These are phyloP conservation scores for Tetropium fuscum DNA, from an alignment of 2,888 invertebrate genomes.

Conservation along the genomic window DNA sequence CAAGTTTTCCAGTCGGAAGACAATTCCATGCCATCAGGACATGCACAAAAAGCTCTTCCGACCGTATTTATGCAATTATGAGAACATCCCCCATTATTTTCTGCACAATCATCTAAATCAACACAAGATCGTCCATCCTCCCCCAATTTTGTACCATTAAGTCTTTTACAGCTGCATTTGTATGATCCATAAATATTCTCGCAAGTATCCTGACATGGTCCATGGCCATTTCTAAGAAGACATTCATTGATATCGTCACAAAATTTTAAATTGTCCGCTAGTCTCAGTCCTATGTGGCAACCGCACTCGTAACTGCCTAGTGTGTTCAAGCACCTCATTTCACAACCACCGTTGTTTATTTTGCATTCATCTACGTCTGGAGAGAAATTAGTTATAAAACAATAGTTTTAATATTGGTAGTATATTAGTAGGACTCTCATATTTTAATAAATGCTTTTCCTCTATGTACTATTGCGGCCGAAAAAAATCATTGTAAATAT, in stretches of 20 bases:
- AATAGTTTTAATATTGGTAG: too few relatives aligned
- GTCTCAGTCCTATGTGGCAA: slow-evolving; percentile 69
- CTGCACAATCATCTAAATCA: slow-evolving; percentile 68
- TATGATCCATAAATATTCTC: slow-evolving; percentile 71
- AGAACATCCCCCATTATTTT: slow-evolving; percentile 69
- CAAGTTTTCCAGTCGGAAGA: slow-evolving; percentile 61
- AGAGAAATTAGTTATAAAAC: too few relatives aligned
- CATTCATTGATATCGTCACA: slow-evolving; percentile 73
- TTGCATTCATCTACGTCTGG: slow-evolving; percentile 72
- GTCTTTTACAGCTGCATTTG: slow-evolving; percentile 70
- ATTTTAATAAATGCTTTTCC: too few relatives aligned
- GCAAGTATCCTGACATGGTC: slow-evolving; percentile 75
- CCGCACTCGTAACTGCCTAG: slow-evolving; percentile 71
- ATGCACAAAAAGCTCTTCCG: slow-evolving; percentile 60
- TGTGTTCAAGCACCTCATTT: slow-evolving; percentile 69
- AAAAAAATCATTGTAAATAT: too few relatives aligned
- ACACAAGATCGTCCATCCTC: slow-evolving; percentile 71
- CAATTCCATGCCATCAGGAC: slow-evolving; percentile 61
- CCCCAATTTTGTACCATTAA: slow-evolving; percentile 71
- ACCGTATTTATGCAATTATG: slow-evolving; percentile 72
- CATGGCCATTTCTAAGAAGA: slow-evolving; percentile 73
- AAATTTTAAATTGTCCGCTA: slow-evolving; percentile 54
- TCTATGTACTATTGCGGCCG: too few relatives aligned
- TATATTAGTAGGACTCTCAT: too few relatives aligned
- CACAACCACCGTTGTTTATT: slow-evolving; percentile 69